Base-by-base conservation (phyloP, 2,888 invertebrate genomes). In the Nomada fucata region DNA sequence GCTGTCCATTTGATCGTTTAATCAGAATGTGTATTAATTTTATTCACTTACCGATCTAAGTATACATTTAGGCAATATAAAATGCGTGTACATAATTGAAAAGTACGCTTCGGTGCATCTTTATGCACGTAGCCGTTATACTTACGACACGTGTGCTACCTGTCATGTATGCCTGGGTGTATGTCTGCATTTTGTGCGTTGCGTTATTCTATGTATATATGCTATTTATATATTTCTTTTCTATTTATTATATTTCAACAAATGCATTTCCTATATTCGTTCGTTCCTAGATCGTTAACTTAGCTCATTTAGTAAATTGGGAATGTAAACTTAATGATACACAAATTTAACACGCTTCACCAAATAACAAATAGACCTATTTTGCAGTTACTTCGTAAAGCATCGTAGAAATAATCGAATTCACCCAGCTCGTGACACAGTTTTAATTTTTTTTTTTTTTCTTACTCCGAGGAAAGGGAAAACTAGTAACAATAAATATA, bases 151-250 rank as follows among this genome's bases (percentile, higher is more conserved):
- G 65, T 67, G 65, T 60, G 75, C 57, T 63, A 50, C n/a, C 23
- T 57, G 55, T 71, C 64, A 74, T 71, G 89, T 89, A 90, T 91
- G 89, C 86, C 91, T 88, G 89, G 81, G 71, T 76, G 83, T 67
- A 67, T 67, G 77, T 47, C 79, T 69, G 61, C 57, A 78, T 63
- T 23, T 61, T 23, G 64, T 63, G 44, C 44, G 53, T 36, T 55
- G 29, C n/a, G 18, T n/a, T 29, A 60, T 60, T 23, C 20, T 26
- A 71, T 42, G 42, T 71, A 44, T 61, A 60, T 20, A 60, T 20
- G 15, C 18, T 55, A 59, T 44, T 13, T 18, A 52, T 55, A 65
- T 64, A n/a, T 64, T 26, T 64, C 23, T 53, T 53, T 53, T 29
- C 36, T 42, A 9, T 68, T 36, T 69, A 26, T 44, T 42, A 23